Evolutionary conservation across 2,797 vertebrate genomes (phyloP), one percentile per base, ranked within the genome.

Genomic region (Pygocentrus nattereri): DNA sequence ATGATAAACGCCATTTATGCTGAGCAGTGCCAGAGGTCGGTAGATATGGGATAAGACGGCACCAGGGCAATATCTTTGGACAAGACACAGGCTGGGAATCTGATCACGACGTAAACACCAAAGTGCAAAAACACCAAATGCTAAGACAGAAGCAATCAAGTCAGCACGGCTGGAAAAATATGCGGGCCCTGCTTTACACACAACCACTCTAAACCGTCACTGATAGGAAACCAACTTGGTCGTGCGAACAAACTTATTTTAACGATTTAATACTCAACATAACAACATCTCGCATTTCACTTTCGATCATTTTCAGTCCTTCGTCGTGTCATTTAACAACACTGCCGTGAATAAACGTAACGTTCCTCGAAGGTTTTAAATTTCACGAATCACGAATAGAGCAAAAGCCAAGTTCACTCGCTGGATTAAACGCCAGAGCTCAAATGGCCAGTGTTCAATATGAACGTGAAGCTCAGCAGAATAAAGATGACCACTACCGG

Each of bases 21-120:
- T 19, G 68, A 52, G 44, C 68, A 72, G 77, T 23, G 56, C 34
- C 77, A 49, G 27, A 38, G 41, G 41, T 79, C 67, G 79, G 54
- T n/a, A 25, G 50, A n/a, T 31, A 70, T 69, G 23, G 52, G 52
- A n/a, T 16, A 27, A 70, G 34, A 56, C 27, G 7, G 25, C 15
- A 38, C 47, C 31, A 56, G 18, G 16, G 25, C 10, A 67, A 54
- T 54, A 54, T 19, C 5, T 54, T 19, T 18, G n/a, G 64, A 41
- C 18, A 5, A 44, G 52, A 78, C 58, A n/a, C 19, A 23, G 47
- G 19, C 76, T 49, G 76, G 38, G 34, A 62, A 6, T 49, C 16
- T 62, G 16, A 65, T 52, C 31, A 47, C 19, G 6, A 70, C 5
- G 56, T 61, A 25, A 72, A 72, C 77, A 50, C 16, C 23, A 30